Base-by-base conservation (phyloP, 2,797 vertebrate genomes). In the Tolypeutes matacus region DNA sequence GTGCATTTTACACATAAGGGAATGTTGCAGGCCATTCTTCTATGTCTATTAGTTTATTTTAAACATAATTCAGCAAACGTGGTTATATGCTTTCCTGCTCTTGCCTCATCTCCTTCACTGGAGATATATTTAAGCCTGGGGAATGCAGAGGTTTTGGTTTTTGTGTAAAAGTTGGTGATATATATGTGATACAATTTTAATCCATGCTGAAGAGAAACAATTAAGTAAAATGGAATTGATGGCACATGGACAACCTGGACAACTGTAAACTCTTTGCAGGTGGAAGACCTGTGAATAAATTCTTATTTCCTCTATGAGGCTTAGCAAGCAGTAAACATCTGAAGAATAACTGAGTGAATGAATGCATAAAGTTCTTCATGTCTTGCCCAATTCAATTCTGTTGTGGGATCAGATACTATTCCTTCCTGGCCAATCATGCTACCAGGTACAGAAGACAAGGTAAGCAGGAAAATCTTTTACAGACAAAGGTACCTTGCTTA, bases 231-330 rank as follows among this genome's bases (percentile, higher is more conserved):
- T 10, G 36, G 31, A 95, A 86, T 7, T 83, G 73, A 76, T 31
- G 86, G 36, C 75, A 91, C 12, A 6, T 88, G 96, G 80, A 93
- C 88, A 76, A 83, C 65, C 89, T 64, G 21, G 1, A 88, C 34
- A 92, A 85, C 36, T 77, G 42, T 89, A 91, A 86, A 84, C 60
- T 91, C 69, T 58, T 67, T 70, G 31, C 69, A 89, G 76, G 93
- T 49, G 72, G 86, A 95, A 92, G 23, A 77, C 2, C 13, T 39
- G 23, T 56, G 69, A 87, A 91, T 87, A 91, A 88, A 78, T 65
- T 70, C 56, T 75, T 62, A 64, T 67, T 80, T 49, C 1, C 29
- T 23, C 56, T 34, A 42, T 29, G 89, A 92, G 60, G 36, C 9
- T 80, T 87, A 96, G 49, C 70, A 46, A 46, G 46, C 46, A 46